Base-by-base conservation (phyloP, 2,113 vertebrate species). In the Cyprinus carpio region DNA sequence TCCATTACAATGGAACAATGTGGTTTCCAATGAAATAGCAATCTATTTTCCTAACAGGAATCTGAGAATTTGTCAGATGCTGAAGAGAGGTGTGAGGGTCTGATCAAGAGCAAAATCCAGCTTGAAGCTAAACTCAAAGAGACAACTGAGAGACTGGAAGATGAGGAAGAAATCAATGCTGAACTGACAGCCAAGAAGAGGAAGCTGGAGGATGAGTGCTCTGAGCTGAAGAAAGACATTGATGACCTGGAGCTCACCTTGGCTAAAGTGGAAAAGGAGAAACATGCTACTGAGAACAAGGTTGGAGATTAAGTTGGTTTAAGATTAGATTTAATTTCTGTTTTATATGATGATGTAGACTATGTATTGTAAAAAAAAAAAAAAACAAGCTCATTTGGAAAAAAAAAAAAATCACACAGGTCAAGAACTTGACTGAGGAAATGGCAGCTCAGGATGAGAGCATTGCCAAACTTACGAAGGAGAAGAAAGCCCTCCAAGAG, bases 131-230 rank as follows among this genome's bases (percentile, higher is more conserved):
- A 87, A 85, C 86, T 90, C 78, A 90, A 90, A 34, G 89, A 90
- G 82, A 86, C 86, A 49, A 86, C 82, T 81, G 94, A 95, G 71
- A 92, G 95, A 81, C 90, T 94, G 0, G 95, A 95, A 81, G 95
- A 96, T 80, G 95, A 95, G 49, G 94, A 95, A 46, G 94, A 95
- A 91, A 93, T 94, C 56, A 93, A 92, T 82, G 90, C 90, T 69
- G 92, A 93, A 88, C 87, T 95, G 49, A 95, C 94, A 0, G 93
- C 93, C 89, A 95, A 95, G 89, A 96, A 95, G 89, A 95, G 92
- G 82, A 95, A 95, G 80, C 91, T 96, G 87, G 95, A 96, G 51
- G 95, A 96, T 1, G 95, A 96, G 85, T 96, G 95, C 51, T 95
- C 94, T 79, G 95, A 95, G 54, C 90, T 96, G 15, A 96, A 95